Conservation (phyloP, 1,140 invertebrate genomes). For the Batillaria attramentaria region DNA sequence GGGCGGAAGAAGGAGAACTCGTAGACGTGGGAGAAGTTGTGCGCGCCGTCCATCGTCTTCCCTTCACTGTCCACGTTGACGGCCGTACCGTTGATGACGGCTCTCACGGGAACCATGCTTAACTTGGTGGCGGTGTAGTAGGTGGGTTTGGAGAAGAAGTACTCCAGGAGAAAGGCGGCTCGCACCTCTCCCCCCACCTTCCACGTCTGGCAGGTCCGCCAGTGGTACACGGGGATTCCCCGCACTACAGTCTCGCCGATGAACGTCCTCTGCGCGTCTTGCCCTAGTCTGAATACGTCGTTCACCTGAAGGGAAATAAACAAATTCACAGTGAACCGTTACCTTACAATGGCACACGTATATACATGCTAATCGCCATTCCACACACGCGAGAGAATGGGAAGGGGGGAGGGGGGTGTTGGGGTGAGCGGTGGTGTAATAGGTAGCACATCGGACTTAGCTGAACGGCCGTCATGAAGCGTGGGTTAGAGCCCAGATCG, state of each 20-base stretch:
- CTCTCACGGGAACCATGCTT: conserved; percentile 13
- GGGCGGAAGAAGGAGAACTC: conserved; percentile 29
- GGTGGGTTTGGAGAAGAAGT: conserved; percentile 17
- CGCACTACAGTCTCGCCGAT: background rate
- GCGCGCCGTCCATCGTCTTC: background rate
- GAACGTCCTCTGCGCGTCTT: too few relatives aligned
- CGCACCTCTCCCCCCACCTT: background rate
- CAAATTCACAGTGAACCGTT: too few relatives aligned
- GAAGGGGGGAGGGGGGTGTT: too few relatives aligned
- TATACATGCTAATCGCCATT: too few relatives aligned
- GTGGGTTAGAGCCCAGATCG: too few relatives aligned
- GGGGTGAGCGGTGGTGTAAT: too few relatives aligned
- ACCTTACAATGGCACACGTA: too few relatives aligned
- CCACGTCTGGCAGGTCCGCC: conserved; percentile 26
- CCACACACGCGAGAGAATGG: too few relatives aligned
- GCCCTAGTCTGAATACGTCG: too few relatives aligned
- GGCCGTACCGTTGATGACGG: conserved; percentile 21
- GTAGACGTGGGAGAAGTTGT: conserved; percentile 32
- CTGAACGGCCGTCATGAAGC: too few relatives aligned
- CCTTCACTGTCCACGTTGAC: conserved; percentile 18
- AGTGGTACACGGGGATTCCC: conserved; percentile 27
- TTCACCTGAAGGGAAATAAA: too few relatives aligned
- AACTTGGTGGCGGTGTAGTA: background rate
- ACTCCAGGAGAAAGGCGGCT: conserved; percentile 18
- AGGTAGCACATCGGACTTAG: too few relatives aligned